Conservation (phyloP, 2,113 vertebrate genomes). For the Promerops cafer region DNA sequence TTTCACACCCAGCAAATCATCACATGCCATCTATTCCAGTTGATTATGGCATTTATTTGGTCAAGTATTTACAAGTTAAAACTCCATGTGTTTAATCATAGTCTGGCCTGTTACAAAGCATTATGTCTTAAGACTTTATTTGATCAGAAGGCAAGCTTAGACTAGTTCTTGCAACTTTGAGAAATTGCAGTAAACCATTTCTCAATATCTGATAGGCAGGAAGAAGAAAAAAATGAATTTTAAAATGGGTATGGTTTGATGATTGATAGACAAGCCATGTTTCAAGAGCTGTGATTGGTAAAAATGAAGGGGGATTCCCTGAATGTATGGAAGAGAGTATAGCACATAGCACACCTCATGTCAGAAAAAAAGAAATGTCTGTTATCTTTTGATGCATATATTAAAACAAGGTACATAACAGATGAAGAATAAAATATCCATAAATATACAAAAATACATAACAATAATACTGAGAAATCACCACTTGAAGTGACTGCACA, state of each 20-base stretch:
- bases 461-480: background rate
- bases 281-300: background rate
- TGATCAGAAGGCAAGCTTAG: conserved; percentile 45
- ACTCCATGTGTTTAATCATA: background rate
- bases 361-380: background rate
- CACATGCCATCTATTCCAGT: background rate
- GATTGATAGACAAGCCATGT: background rate
- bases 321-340: background rate
- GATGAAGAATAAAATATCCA: background rate
- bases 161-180: conserved; percentile 25
- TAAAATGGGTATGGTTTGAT: background rate
- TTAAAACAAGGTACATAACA: background rate
- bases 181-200: conserved; percentile 30
- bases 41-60: conserved; percentile 28
- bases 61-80: conserved; percentile 56
- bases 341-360: background rate
- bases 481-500: background rate
- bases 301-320: background rate
- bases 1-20: conserved; percentile 20
- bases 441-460: background rate
- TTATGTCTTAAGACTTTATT: conserved; percentile 7
- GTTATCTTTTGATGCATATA: background rate
- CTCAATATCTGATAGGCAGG: conserved; percentile 48
- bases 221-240: background rate
- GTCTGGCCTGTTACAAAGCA: conserved; percentile 10